phyloP scores from a whole-genome alignment of 1,140 invertebrate species.

The Mycetomoellerius zeteki region DNA sequence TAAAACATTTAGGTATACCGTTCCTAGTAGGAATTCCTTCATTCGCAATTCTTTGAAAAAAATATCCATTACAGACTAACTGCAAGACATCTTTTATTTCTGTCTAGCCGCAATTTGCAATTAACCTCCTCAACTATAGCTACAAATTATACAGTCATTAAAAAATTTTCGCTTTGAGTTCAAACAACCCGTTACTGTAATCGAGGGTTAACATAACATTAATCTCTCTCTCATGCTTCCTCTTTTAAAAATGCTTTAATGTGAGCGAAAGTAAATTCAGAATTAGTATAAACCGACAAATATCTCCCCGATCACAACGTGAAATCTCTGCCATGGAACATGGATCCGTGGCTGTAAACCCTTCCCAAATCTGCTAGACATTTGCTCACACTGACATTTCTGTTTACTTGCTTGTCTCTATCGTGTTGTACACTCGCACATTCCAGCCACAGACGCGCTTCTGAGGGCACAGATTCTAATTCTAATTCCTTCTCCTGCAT shows the following conservation, averaged over 20 bases:
- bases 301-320: background rate
- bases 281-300: background rate
- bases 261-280: background rate
- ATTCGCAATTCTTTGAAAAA: slow-evolving; percentile 4
- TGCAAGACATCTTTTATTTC: slow-evolving; percentile 10
- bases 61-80: background rate
- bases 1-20: background rate
- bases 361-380: slow-evolving; percentile 8
- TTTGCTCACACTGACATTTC: slow-evolving; percentile 63
- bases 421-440: slow-evolving; percentile 36
- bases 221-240: too few relatives aligned
- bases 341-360: background rate
- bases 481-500: slow-evolving; percentile 29
- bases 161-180: too few relatives aligned
- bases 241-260: background rate
- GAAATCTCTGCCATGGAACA: slow-evolving; percentile 17
- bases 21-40: too few relatives aligned
- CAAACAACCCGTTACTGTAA: too few relatives aligned
- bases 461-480: background rate
- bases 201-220: too few relatives aligned
- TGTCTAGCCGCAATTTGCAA: background rate
- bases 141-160: too few relatives aligned
- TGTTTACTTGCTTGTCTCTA: slow-evolving; percentile 49
- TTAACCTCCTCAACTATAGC: background rate
- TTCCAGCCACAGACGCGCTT: slow-evolving; percentile 19